A percentile compares a stretch with the other conserved stretches of the same genome.
These are phyloP conservation scores for Rattus rattus DNA, from an alignment of 2,113 vertebrate genomes.

Conservation along the genomic window DNA sequence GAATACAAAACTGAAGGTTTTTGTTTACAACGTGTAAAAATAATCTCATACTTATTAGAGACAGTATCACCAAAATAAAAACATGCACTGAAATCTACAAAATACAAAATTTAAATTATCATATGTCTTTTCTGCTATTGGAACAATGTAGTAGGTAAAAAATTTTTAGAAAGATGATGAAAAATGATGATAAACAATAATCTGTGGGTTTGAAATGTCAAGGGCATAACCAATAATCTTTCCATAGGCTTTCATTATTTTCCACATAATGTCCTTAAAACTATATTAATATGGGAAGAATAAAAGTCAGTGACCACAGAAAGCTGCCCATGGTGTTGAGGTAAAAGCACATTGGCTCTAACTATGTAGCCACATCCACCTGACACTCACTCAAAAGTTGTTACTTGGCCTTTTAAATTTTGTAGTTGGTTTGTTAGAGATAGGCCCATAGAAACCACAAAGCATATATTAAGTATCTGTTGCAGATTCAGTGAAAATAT, in stretches of 20 bases:
- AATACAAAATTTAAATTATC: slow-evolving; percentile 21
- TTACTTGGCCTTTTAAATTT: slow-evolving; percentile 45
- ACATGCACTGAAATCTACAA: slow-evolving; percentile 10
- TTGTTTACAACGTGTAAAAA: slow-evolving; percentile 76
- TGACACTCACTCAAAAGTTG: not conserved
- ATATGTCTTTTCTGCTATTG: not conserved
- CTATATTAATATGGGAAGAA: not conserved
- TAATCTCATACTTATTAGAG: slow-evolving; percentile 47
- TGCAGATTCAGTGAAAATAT: not conserved
- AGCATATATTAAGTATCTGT: not conserved
- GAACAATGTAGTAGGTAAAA: not conserved
- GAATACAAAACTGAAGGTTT: slow-evolving; percentile 70
- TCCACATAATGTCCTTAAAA: not conserved
- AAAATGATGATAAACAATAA: slow-evolving; percentile 8
- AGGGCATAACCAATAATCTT: too few relatives aligned
- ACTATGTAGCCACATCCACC: not conserved
- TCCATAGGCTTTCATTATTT: not conserved
- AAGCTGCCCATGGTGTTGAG: not conserved
- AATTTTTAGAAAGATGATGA: slow-evolving; percentile 10
- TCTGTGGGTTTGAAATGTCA: not conserved
- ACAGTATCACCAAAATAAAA: slow-evolving; percentile 46
- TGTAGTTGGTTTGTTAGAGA: slow-evolving; percentile 36
- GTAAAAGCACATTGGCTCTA: not conserved
- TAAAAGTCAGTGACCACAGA: not conserved
- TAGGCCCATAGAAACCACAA: slow-evolving; percentile 40